Evolutionary conservation across 2,888 invertebrate genomes (phyloP).

Genomic region (Meandrusa payeni): DNA sequence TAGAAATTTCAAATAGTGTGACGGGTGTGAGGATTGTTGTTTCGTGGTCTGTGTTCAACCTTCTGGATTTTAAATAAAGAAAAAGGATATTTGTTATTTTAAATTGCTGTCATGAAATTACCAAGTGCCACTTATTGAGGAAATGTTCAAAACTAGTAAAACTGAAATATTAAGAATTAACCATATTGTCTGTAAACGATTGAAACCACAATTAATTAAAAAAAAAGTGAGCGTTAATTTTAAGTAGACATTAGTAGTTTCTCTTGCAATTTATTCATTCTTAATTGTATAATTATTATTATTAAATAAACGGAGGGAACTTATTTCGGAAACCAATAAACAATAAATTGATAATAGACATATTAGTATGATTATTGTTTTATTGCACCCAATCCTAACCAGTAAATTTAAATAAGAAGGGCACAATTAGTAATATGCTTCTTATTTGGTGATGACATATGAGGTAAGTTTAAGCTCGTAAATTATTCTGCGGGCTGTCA

Average conservation of each 20-base stretch:
- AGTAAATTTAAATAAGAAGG: too few relatives aligned
- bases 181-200: slow-evolving; percentile 31
- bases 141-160: slow-evolving; percentile 21
- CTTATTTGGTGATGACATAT: too few relatives aligned
- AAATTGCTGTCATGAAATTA: too few relatives aligned
- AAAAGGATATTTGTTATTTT: too few relatives aligned
- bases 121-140: too few relatives aligned
- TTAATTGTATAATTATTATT: slow-evolving; percentile 60
- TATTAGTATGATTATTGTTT: slow-evolving; percentile 67
- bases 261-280: slow-evolving; percentile 69
- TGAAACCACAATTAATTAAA: slow-evolving; percentile 47
- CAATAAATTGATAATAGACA: slow-evolving; percentile 77
- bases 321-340: slow-evolving; percentile 76
- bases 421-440: too few relatives aligned
- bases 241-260: slow-evolving; percentile 72
- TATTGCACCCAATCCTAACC: slow-evolving; percentile 43
- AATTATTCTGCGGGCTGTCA: too few relatives aligned
- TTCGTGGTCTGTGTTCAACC: too few relatives aligned
- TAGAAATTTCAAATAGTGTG: too few relatives aligned
- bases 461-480: too few relatives aligned
- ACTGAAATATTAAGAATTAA: slow-evolving; percentile 28
- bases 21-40: too few relatives aligned
- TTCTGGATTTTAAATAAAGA: too few relatives aligned
- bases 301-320: slow-evolving; percentile 64
- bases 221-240: slow-evolving; percentile 58